These are phyloP conservation scores for Papilio protenor DNA, from an alignment of 2,888 invertebrate species.

Conservation along the genomic window DNA sequence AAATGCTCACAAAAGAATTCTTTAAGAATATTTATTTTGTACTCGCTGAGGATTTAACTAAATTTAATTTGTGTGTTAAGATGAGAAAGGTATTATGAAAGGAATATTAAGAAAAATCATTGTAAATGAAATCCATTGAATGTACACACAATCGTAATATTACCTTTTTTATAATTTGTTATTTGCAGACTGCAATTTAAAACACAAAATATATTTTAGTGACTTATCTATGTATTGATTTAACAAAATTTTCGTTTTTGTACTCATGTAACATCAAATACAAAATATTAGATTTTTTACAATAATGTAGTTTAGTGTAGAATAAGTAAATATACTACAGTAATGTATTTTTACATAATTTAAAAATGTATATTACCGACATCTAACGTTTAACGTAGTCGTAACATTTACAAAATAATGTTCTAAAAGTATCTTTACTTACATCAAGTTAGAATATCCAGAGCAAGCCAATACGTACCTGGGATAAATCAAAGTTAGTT, in stretches of 20 bases:
- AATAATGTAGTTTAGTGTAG: no score
- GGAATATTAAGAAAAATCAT: background rate
- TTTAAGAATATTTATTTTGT: constrained; percentile 61
- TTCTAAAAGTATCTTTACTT: background rate
- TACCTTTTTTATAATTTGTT: background rate
- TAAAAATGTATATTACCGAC: background rate
- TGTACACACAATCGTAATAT: background rate
- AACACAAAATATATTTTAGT: background rate
- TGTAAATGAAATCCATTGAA: background rate
- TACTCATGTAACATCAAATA: background rate
- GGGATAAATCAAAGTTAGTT: constrained; percentile 46
- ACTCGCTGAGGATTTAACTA: constrained; percentile 40
- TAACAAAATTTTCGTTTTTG: background rate
- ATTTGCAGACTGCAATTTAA: background rate
- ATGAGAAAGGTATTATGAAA: constrained; percentile 14
- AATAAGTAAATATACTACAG: no score
- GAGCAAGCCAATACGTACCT: constrained; percentile 29
- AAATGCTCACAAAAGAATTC: constrained; percentile 69
- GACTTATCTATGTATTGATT: background rate
- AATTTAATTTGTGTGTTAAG: constrained; percentile 41
- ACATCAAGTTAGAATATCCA: constrained; percentile 5
- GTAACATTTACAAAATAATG: background rate
- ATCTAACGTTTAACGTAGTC: background rate
- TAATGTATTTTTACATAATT: no score
- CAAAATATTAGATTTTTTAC: no score